These are phyloP conservation scores for Tupaia chinensis DNA, from an alignment of 2,113 vertebrate species.

Conservation along the genomic window DNA sequence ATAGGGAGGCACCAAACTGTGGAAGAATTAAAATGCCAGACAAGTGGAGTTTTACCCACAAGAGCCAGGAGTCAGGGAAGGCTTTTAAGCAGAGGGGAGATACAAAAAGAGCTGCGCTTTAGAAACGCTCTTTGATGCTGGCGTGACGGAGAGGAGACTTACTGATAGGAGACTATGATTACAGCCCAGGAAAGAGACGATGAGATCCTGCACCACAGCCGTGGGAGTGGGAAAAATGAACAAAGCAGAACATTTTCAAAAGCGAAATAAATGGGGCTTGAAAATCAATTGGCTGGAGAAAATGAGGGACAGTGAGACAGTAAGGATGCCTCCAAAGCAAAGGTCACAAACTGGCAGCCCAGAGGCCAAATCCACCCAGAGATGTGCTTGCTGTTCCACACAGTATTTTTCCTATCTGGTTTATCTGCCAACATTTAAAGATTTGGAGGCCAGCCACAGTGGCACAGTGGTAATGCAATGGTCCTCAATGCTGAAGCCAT, in stretches of 20 bases:
- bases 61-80: not conserved
- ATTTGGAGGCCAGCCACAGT: too few relatives aligned
- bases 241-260: not conserved
- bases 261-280: not conserved
- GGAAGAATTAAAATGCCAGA: not conserved
- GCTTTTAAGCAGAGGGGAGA: not conserved
- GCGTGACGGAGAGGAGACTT: rapidly evolving
- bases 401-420: not conserved
- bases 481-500: too few relatives aligned
- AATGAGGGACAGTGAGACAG: rapidly evolving
- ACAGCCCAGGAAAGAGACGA: not conserved
- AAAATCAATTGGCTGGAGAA: not conserved
- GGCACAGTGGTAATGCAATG: too few relatives aligned
- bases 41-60: not conserved
- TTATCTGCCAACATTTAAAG: not conserved
- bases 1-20: too few relatives aligned
- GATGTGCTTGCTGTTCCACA: not conserved
- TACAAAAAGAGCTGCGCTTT: not conserved
- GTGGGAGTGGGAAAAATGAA: rapidly evolving
- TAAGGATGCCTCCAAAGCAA: not conserved
- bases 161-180: not conserved
- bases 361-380: not conserved
- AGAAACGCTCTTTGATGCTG: not conserved
- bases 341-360: not conserved
- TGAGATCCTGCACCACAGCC: rapidly evolving